Conservation (phyloP, 2,113 vertebrate genomes). For the Thymallus thymallus region DNA sequence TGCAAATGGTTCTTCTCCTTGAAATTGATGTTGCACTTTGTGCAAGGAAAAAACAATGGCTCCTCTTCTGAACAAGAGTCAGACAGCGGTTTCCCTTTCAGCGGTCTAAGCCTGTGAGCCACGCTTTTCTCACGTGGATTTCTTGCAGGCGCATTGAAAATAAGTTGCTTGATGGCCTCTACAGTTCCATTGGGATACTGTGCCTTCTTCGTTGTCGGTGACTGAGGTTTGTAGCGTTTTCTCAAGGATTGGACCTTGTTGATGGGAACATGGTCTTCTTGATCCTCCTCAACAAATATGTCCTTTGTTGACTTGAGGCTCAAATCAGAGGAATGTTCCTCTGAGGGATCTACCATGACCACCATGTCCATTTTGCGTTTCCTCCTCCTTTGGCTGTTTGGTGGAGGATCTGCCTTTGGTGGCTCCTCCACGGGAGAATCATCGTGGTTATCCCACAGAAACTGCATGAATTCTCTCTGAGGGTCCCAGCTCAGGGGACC, state of each 20-base stretch:
- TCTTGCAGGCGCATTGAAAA: conserved; percentile 79
- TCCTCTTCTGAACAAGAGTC: conserved; percentile 83
- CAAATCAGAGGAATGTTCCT: conserved; percentile 81
- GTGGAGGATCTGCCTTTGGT: conserved; percentile 62
- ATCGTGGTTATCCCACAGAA: conserved; percentile 85
- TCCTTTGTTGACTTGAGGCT: conserved; percentile 80
- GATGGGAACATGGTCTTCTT: conserved; percentile 63
- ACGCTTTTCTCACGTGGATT: conserved; percentile 80
- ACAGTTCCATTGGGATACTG: conserved; percentile 79
- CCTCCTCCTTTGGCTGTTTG: conserved; percentile 79
- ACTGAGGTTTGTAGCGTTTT: conserved; percentile 77
- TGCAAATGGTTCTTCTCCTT: conserved; percentile 89
- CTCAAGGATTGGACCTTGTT: conserved; percentile 61
- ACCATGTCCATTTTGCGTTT: conserved; percentile 96
- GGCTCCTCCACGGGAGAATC: conserved; percentile 80
- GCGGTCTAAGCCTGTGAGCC: conserved; percentile 78
- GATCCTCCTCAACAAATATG: conserved; percentile 74
- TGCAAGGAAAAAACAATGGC: conserved; percentile 84
- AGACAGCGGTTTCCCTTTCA: conserved; percentile 77
- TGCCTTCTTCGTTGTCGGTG: conserved; percentile 77
- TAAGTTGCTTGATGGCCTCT: conserved; percentile 85
- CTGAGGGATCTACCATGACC: conserved; percentile 89
- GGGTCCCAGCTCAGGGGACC: conserved; percentile 83
- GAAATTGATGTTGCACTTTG: conserved; percentile 91
- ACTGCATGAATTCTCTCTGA: conserved; percentile 90